phyloP scores from a whole-genome alignment of 2,888 invertebrate genomes.

The Eupithecia inturbata region DNA sequence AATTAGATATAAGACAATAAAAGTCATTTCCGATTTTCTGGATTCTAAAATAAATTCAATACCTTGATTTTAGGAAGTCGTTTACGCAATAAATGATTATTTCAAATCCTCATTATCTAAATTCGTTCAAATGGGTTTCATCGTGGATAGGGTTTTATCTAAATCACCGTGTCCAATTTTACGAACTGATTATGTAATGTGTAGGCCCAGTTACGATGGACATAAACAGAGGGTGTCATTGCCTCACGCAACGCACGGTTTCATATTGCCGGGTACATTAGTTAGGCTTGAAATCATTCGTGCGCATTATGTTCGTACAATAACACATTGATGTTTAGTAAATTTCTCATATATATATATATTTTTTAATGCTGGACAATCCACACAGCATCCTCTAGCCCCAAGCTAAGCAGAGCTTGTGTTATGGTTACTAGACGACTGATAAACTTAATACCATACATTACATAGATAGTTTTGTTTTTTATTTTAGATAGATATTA shows the following conservation, averaged over 20 bases:
- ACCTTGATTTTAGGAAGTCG: not conserved
- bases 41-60: not conserved
- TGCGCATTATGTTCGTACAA: not conserved
- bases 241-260: constrained; percentile 5
- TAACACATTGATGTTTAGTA: not conserved
- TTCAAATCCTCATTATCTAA: not conserved
- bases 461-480: too few species aligned
- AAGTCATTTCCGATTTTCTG: not conserved
- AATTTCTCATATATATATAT: too few species aligned
- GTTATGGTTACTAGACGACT: too few species aligned
- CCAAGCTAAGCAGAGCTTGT: too few species aligned
- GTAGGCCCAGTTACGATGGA: not conserved
- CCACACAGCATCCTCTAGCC: too few species aligned
- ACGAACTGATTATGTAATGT: constrained; percentile 8
- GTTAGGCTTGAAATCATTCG: not conserved
- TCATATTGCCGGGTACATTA: constrained; percentile 9
- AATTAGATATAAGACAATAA: not conserved
- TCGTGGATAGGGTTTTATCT: constrained; percentile 1
- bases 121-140: not conserved
- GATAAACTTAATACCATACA: too few species aligned
- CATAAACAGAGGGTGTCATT: constrained; percentile 11
- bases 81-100: not conserved
- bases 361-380: too few species aligned
- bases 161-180: constrained; percentile 30
- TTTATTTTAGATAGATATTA: too few species aligned